Conservation (phyloP, 1,140 invertebrate genomes). For the Piezodorus guildinii region DNA sequence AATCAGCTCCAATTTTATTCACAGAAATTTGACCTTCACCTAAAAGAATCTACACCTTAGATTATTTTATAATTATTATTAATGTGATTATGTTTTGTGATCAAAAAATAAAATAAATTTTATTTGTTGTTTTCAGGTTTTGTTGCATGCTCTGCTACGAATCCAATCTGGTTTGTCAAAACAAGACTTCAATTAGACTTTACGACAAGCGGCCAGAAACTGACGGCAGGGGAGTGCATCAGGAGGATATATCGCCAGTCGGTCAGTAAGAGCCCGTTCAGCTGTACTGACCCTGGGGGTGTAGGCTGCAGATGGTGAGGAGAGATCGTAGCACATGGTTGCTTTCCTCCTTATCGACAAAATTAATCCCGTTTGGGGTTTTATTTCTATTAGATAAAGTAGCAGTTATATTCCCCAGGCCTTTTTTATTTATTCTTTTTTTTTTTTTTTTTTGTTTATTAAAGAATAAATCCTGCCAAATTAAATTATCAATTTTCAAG, state of each 20-base stretch:
- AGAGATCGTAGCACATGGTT: not conserved
- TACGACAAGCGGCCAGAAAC: constrained; percentile 46
- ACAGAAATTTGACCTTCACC: too few relatives aligned
- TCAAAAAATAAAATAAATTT: not conserved
- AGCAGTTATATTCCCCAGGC: too few relatives aligned
- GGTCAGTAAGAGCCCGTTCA: constrained; percentile 20
- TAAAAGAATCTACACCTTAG: too few relatives aligned
- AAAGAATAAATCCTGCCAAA: too few relatives aligned
- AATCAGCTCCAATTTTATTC: too few relatives aligned
- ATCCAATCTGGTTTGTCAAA: constrained; percentile 99
- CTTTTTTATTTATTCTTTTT: too few relatives aligned
- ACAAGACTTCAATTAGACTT: constrained; percentile 93
- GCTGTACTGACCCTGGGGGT: not conserved
- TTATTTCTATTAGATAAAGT: not conserved
- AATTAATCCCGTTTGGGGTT: not conserved
- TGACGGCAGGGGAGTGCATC: constrained; percentile 67
- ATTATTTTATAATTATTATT: too few relatives aligned
- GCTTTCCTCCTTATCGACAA: not conserved
- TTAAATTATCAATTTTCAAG: too few relatives aligned
- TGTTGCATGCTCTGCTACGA: constrained; percentile 87
- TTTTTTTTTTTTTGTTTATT: too few relatives aligned
- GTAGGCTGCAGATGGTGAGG: constrained; percentile 8
- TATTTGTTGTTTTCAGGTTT: constrained; percentile 59
- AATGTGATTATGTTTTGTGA: too few relatives aligned
- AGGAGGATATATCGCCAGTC: constrained; percentile 55